These are phyloP conservation scores for Mormyrops attenuatus DNA, from an alignment of 2,797 vertebrate genomes.

Conservation along the genomic window DNA sequence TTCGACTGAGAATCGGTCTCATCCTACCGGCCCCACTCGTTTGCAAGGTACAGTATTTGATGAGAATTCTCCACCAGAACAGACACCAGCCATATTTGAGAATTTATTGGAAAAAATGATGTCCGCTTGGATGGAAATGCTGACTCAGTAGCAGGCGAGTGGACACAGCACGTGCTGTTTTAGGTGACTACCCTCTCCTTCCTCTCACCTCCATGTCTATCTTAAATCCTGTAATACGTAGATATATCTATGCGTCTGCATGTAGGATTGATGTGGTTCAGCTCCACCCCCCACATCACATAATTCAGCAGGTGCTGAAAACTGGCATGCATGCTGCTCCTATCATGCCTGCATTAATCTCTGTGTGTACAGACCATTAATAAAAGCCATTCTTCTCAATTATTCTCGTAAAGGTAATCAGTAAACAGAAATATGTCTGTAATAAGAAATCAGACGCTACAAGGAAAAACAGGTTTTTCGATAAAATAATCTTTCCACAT, in stretches of 20 bases:
- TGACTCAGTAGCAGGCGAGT: conserved; percentile 35
- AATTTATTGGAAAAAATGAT: conserved; percentile 28
- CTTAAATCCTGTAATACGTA: neutral
- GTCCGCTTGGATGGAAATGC: conserved; percentile 23
- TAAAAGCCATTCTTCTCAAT: neutral
- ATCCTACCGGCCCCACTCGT: neutral
- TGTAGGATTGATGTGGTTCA: neutral
- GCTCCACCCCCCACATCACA: neutral
- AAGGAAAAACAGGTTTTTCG: neutral
- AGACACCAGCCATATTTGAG: neutral
- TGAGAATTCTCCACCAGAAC: neutral
- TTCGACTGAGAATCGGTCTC: conserved; percentile 14
- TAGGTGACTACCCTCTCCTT: conserved; percentile 13
- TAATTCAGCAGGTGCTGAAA: neutral
- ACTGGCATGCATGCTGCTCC: neutral
- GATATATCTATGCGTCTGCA: neutral
- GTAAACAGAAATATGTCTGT: neutral
- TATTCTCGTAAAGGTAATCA: neutral
- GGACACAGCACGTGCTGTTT: conserved; percentile 17
- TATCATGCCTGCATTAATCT: neutral
- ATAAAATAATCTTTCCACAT: neutral
- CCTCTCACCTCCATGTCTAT: neutral
- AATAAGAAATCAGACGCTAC: neutral
- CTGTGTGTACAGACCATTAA: neutral
- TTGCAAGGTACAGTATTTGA: neutral